Conservation (phyloP, 2,797 vertebrate genomes). For the Echeneis naucrates region DNA sequence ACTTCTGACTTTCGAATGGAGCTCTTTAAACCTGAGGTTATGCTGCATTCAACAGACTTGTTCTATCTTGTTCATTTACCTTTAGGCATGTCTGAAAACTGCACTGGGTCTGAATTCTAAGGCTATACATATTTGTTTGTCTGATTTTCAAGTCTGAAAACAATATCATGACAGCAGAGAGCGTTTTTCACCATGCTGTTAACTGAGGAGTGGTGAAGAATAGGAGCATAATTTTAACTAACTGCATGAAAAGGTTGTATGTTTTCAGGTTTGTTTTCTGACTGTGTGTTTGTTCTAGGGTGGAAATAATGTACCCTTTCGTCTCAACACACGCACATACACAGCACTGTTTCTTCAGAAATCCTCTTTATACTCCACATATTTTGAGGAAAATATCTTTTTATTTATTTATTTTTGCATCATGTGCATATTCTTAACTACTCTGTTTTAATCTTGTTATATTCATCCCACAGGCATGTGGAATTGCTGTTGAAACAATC, state of each 20-base stretch:
- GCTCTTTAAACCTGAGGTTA: slow-evolving; percentile 48
- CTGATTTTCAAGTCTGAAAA: slow-evolving; percentile 5
- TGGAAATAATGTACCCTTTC: neutral
- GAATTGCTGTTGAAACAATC: slow-evolving; percentile 51
- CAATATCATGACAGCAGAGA: slow-evolving; percentile 5
- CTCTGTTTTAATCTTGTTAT: slow-evolving; percentile 25
- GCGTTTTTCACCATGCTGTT: neutral
- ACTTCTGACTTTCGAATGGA: slow-evolving; percentile 52
- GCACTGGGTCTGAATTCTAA: neutral
- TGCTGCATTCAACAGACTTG: slow-evolving; percentile 5
- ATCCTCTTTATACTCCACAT: neutral
- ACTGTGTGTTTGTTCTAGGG: slow-evolving; percentile 4
- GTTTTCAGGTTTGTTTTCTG: neutral
- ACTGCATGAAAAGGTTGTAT: neutral
- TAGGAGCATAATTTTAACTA: neutral
- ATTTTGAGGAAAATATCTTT: neutral
- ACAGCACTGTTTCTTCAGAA: neutral
- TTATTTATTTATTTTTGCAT: neutral
- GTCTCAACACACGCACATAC: slow-evolving; percentile 1
- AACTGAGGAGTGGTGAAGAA: neutral
- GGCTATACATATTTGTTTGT: neutral
- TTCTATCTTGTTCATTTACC: slow-evolving; percentile 11
- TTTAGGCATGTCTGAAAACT: slow-evolving; percentile 12
- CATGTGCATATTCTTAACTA: slow-evolving; percentile 12
- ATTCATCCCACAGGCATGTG: slow-evolving; percentile 40